These are phyloP conservation scores for Sebastes wilsoni DNA, from an alignment of 2,797 vertebrate species.

Conservation along the genomic window DNA sequence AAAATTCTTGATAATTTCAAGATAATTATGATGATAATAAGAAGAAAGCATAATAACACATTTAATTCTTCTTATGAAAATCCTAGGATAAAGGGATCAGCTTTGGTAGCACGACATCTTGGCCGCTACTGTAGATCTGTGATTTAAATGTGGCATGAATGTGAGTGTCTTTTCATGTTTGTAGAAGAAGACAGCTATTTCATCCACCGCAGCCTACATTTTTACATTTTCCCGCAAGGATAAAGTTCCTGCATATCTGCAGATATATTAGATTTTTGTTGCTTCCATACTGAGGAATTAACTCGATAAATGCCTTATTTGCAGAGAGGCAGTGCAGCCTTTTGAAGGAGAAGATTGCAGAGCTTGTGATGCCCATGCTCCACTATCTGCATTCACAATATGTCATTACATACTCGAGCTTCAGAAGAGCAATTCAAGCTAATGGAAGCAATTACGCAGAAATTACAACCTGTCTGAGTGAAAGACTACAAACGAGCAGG, in stretches of 20 bases:
- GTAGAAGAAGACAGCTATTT: background rate
- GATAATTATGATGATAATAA: background rate
- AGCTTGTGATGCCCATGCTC: slow-evolving; percentile 19
- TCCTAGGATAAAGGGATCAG: too few relatives aligned
- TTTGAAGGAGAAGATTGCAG: slow-evolving; percentile 42
- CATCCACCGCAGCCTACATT: background rate
- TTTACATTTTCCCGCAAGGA: background rate
- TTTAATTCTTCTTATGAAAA: too few relatives aligned
- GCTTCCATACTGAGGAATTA: slow-evolving; percentile 34
- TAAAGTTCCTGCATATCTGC: background rate
- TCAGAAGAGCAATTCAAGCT: slow-evolving; percentile 67
- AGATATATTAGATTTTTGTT: slow-evolving; percentile 4
- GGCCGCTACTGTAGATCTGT: background rate
- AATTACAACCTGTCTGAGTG: slow-evolving; percentile 74
- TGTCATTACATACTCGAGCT: slow-evolving; percentile 68
- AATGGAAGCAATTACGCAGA: slow-evolving; percentile 74
- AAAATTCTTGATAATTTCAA: background rate
- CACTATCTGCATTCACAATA: slow-evolving; percentile 52
- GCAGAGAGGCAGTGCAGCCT: slow-evolving; percentile 9
- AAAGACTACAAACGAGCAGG: slow-evolving; percentile 60
- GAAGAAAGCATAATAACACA: background rate
- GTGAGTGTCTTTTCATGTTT: background rate
- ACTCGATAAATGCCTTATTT: slow-evolving; percentile 40
- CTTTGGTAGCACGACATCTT: background rate
- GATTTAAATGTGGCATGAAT: background rate